phyloP scores from a whole-genome alignment of 2,113 vertebrate genomes.

The Thomomys bottae region DNA sequence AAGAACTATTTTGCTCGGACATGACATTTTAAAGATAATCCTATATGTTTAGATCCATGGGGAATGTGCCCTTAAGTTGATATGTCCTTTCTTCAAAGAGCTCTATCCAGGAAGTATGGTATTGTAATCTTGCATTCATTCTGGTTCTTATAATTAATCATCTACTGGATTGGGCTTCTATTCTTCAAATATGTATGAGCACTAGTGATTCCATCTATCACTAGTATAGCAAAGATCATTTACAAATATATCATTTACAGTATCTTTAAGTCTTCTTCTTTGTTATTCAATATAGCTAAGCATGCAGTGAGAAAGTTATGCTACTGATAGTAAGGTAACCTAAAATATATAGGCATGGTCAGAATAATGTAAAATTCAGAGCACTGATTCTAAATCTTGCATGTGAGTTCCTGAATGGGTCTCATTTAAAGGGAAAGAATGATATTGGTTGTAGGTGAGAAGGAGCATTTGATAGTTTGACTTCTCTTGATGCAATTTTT shows the following conservation, averaged over 20 bases:
- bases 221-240: background rate
- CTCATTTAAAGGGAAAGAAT: background rate
- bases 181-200: background rate
- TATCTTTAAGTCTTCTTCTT: background rate
- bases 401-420: background rate
- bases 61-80: background rate
- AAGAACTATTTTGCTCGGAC: slow-evolving; percentile 9
- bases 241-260: background rate
- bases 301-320: background rate
- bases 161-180: background rate
- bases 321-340: background rate
- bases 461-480: background rate
- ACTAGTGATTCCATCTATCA: too few relatives aligned
- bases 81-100: background rate
- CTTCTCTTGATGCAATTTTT: background rate
- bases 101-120: background rate
- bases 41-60: slow-evolving; percentile 18
- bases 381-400: background rate
- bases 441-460: background rate
- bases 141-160: background rate
- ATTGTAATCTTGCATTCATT: background rate
- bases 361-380: background rate
- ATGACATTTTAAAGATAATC: slow-evolving; percentile 5
- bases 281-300: background rate
- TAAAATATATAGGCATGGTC: background rate